phyloP scores from a whole-genome alignment of 2,888 invertebrate genomes.

The Apodemia zela region DNA sequence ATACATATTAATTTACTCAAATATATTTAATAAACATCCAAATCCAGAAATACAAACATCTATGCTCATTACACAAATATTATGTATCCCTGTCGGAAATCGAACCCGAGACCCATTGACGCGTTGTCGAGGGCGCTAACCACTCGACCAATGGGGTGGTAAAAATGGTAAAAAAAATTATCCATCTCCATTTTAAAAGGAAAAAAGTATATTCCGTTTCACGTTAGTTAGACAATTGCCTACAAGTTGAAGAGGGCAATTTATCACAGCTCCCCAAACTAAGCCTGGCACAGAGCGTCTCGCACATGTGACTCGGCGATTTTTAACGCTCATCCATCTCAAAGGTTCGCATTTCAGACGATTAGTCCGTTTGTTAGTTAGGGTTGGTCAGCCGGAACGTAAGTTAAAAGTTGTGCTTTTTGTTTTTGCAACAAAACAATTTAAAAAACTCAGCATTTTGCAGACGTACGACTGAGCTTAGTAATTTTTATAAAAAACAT shows the following conservation, averaged over 20 bases:
- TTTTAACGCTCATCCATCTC: constrained; percentile 23
- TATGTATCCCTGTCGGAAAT: too few species aligned
- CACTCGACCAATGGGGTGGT: too few species aligned
- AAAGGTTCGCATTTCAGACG: constrained; percentile 7
- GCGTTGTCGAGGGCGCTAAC: too few species aligned
- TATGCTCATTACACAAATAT: too few species aligned
- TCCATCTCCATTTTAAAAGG: too few species aligned
- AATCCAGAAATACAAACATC: too few species aligned
- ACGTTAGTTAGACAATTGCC: constrained; percentile 18
- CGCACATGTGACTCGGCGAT: constrained; percentile 28
- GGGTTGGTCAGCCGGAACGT: background rate
- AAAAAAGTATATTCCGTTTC: background rate
- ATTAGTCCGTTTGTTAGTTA: constrained; percentile 2
- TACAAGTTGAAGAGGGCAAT: constrained; percentile 18
- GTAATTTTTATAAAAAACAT: too few species aligned
- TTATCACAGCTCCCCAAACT: constrained; percentile 22
- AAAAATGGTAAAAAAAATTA: too few species aligned
- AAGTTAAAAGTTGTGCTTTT: background rate
- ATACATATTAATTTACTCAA: too few species aligned
- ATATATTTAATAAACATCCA: too few species aligned
- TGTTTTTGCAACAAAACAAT: background rate
- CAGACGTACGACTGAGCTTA: too few species aligned
- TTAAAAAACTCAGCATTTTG: background rate
- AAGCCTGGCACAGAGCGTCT: constrained; percentile 19
- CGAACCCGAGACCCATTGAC: too few species aligned